These are phyloP conservation scores for Sphecodes monilicornis DNA, from an alignment of 2,888 invertebrate species.

Conservation along the genomic window DNA sequence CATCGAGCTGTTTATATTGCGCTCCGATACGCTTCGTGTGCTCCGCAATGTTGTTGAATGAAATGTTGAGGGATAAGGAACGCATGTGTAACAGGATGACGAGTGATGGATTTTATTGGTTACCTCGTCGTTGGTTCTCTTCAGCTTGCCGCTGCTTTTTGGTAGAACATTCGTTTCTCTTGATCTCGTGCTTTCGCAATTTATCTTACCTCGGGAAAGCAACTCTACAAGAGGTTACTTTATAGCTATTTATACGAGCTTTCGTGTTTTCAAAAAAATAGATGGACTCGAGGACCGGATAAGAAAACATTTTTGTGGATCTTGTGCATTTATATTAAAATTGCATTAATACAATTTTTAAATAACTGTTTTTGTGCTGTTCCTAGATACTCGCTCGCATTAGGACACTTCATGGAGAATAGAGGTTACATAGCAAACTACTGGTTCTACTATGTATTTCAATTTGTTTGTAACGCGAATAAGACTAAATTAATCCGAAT, in stretches of 20 bases:
- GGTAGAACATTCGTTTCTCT: not conserved
- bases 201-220: not conserved
- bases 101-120: constrained; percentile 1
- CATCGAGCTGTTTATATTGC: constrained; percentile 24
- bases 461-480: no score
- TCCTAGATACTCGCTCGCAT: no score
- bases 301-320: not conserved
- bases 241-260: not conserved
- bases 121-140: not conserved
- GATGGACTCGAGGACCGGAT: not conserved
- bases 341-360: no score
- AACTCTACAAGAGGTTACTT: not conserved
- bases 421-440: no score
- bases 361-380: no score
- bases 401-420: no score
- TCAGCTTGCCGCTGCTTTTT: not conserved
- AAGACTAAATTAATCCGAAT: no score
- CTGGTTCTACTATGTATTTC: no score
- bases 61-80: not conserved
- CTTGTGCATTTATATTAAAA: not conserved
- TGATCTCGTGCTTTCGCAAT: not conserved
- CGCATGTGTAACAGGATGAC: not conserved
- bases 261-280: not conserved
- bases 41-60: not conserved
- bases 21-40: constrained; percentile 18